Base-by-base conservation (phyloP, 2,797 vertebrate species). In the Pipistrellus nathusii region DNA sequence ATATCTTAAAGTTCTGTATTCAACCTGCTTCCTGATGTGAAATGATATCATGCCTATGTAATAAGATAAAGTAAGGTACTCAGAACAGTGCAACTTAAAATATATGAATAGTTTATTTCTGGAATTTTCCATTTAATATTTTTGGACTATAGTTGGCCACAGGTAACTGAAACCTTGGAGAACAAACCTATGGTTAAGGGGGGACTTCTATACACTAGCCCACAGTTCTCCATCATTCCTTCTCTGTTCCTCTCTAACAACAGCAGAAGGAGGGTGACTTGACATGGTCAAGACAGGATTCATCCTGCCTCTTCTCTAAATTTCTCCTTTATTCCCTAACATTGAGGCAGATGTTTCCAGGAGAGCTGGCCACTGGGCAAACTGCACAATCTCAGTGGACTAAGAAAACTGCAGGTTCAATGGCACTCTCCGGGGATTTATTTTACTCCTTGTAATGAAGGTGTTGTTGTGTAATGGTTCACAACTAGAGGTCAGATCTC, bases 251-350 rank as follows among this genome's bases (percentile, higher is more conserved):
- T 69, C 32, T 90, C 59, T 69, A 48, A 93, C 88, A 82, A 38
- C 32, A 84, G 17, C 38, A 76, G 38, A 55, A 20, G 6, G 15
- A 80, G 23, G 44, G 18, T n/a, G 0, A 23, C 44, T 76, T 86
- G 46, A 92, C 68, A 83, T 13, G 64, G 2, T 66, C 64, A 44
- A 44, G 46, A 48, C 51, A 73, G 38, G 9, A 46, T 53, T 88
- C 18, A 35, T 93, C 48, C 57, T 41, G 13, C 27, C 41, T 76
- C 85, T 92, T 92, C 55, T 84, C 77, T 69, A 20, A 88, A 75
- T 17, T 48, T 76, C 53, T 71, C n/a, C 30, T 8, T 46, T 66
- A 25, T 44, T 75, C 27, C 35, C n/a, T 91, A 46, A 68, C 30
- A 23, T 81, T 48, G 53, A 12, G 27, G 32, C 20, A 82, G 21